phyloP scores from a whole-genome alignment of 1,140 invertebrate species.

The Trigoniulus corallinus region DNA sequence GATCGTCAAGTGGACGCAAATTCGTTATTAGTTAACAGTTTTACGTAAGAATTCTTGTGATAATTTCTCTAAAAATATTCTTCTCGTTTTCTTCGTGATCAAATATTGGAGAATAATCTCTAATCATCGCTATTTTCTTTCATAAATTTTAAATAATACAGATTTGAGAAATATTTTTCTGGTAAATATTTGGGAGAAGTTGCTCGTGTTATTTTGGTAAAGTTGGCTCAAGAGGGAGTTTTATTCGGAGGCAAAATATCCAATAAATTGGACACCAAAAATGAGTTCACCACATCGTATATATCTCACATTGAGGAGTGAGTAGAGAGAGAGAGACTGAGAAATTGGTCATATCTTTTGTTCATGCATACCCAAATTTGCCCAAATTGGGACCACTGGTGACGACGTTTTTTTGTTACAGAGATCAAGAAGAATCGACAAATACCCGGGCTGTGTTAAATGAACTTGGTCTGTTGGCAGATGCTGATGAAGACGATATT shows the following conservation, averaged over 20 bases:
- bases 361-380: neutral
- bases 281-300: conserved; percentile 45
- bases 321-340: conserved; percentile 14
- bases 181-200: conserved; percentile 81
- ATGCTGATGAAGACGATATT: conserved; percentile 44
- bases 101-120: too few relatives aligned
- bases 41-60: conserved; percentile 29
- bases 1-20: conserved; percentile 41
- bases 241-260: conserved; percentile 33
- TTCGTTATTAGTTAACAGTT: conserved; percentile 36
- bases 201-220: conserved; percentile 36
- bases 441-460: conserved; percentile 8
- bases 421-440: neutral
- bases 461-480: conserved; percentile 27
- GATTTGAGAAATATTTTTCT: conserved; percentile 60
- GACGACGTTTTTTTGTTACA: neutral
- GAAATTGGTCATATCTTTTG: neutral
- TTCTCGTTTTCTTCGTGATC: too few relatives aligned
- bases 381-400: too few relatives aligned
- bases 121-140: too few relatives aligned
- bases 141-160: too few relatives aligned
- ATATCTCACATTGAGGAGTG: conserved; percentile 54
- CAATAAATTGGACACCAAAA: conserved; percentile 26
- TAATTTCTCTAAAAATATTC: too few relatives aligned
- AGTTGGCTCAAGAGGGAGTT: conserved; percentile 33